Evolutionary conservation across 1,140 invertebrate species (phyloP).

Genomic region (Papilio xuthus): DNA sequence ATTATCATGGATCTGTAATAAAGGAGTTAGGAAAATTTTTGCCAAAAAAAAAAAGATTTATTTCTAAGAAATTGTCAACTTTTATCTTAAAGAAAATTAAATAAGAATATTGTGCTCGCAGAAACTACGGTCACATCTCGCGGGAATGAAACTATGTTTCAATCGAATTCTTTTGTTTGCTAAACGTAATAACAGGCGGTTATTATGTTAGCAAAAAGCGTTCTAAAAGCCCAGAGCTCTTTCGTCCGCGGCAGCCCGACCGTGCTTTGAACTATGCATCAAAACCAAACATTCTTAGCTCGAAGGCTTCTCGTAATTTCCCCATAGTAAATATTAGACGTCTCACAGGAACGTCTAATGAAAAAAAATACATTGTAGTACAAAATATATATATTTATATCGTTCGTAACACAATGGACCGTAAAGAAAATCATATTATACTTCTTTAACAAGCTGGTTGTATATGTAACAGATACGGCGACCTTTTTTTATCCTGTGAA

Average conservation of each 20-base stretch:
- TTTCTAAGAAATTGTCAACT: neutral
- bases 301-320: conserved; percentile 71
- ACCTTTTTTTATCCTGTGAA: conserved; percentile 78
- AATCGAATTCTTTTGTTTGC: conserved; percentile 10
- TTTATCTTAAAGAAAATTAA: neutral
- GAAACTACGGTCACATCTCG: neutral
- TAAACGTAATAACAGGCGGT: conserved; percentile 1
- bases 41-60: neutral
- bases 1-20: too few species aligned
- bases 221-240: conserved; percentile 50
- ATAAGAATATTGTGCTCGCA: neutral
- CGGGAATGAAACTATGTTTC: neutral
- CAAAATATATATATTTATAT: conserved; percentile 38
- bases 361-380: conserved; percentile 55
- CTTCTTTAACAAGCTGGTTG: conserved; percentile 64
- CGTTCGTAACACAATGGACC: conserved; percentile 54
- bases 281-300: conserved; percentile 74
- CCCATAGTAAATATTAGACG: conserved; percentile 73
- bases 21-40: too few species aligned
- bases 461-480: conserved; percentile 67
- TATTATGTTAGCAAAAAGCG: conserved; percentile 32
- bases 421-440: conserved; percentile 70
- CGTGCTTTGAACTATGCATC: conserved; percentile 73
- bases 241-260: conserved; percentile 57
- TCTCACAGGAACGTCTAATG: conserved; percentile 67